Evolutionary conservation across 2,888 invertebrate species (phyloP).

Genomic region (Tipula confusa): DNA sequence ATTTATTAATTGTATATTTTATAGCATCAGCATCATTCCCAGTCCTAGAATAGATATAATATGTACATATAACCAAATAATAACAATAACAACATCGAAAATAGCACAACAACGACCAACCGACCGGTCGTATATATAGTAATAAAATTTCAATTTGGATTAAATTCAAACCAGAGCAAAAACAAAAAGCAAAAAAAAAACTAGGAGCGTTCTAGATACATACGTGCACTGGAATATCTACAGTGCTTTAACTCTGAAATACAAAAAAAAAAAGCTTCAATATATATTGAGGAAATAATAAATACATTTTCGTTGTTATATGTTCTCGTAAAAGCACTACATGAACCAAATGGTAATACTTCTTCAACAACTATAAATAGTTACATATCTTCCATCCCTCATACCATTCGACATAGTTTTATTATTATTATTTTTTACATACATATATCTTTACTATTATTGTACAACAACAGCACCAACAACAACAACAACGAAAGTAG

Average conservation of each 20-base stretch:
- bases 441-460: neutral
- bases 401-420: neutral
- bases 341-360: neutral
- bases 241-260: neutral
- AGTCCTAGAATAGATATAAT: neutral
- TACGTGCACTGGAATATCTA: neutral
- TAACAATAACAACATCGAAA: neutral
- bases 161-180: neutral
- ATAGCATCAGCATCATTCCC: neutral
- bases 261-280: constrained; percentile 3
- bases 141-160: neutral
- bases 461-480: neutral
- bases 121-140: neutral
- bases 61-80: neutral
- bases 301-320: neutral
- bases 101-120: neutral
- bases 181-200: too few species aligned
- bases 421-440: neutral
- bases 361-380: neutral
- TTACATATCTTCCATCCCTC: neutral
- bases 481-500: too few species aligned
- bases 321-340: neutral
- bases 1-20: neutral
- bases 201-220: neutral
- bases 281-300: constrained; percentile 12